Percentiles rank a stretch among this genome's conserved stretches.
Conservation (phyloP, 2,888 invertebrate species). For the Strigamia maritima region DNA sequence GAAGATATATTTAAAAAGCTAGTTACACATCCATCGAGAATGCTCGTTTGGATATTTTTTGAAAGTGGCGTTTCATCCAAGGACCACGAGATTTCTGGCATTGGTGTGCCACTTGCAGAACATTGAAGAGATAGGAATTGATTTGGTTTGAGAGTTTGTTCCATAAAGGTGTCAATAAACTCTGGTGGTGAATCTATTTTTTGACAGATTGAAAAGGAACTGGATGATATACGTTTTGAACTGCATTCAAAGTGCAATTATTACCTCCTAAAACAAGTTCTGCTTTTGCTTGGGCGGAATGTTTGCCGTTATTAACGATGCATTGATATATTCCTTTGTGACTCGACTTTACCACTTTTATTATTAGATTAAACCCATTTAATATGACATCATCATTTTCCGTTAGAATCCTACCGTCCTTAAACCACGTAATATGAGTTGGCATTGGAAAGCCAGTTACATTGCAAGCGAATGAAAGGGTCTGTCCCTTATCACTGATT, state of each 20-base stretch:
- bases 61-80: background rate
- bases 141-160: constrained; percentile 16
- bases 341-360: background rate
- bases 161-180: background rate
- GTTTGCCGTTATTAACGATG: background rate
- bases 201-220: background rate
- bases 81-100: constrained; percentile 18
- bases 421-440: background rate
- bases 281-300: background rate
- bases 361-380: background rate
- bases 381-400: background rate
- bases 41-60: too few species aligned
- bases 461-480: background rate
- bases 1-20: constrained; percentile 16
- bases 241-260: background rate
- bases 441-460: background rate
- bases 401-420: constrained; percentile 13
- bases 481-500: background rate
- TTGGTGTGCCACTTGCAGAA: constrained; percentile 19
- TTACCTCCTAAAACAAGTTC: constrained; percentile 29
- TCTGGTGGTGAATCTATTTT: constrained; percentile 36
- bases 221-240: background rate
- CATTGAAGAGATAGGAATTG: background rate
- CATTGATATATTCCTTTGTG: constrained; percentile 37
- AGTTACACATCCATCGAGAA: background rate